phyloP scores from a whole-genome alignment of 2,113 vertebrate species.

The Hippocampus mohnikei region DNA sequence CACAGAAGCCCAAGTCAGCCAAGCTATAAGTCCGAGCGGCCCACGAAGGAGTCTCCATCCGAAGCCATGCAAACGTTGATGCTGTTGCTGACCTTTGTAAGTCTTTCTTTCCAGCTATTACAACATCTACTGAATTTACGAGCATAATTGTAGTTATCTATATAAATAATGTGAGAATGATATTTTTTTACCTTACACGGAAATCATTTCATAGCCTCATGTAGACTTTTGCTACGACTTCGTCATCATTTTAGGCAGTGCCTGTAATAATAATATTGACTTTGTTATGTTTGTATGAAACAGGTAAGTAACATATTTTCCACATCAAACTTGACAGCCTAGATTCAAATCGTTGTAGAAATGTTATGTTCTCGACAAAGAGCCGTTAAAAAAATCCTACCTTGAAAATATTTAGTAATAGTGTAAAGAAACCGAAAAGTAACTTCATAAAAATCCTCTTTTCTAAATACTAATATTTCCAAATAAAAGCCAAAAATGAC shows the following conservation, averaged over 20 bases:
- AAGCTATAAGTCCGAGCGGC: slow-evolving; percentile 14
- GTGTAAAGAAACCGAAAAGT: too few relatives aligned
- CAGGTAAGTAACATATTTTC: too few relatives aligned
- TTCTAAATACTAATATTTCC: too few relatives aligned
- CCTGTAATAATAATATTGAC: background rate
- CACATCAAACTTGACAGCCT: too few relatives aligned
- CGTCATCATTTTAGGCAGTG: background rate
- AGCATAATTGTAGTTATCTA: background rate
- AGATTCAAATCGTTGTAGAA: too few relatives aligned
- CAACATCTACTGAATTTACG: background rate
- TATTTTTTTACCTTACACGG: background rate
- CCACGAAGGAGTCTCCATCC: background rate
- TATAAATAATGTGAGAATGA: background rate
- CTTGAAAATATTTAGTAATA: too few relatives aligned
- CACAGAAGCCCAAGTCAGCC: background rate
- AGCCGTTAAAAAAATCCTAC: too few relatives aligned
- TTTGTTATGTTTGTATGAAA: too few relatives aligned
- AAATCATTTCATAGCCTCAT: background rate
- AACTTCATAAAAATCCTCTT: too few relatives aligned
- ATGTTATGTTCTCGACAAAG: too few relatives aligned
- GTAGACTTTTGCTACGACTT: background rate
- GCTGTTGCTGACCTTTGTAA: slow-evolving; percentile 65
- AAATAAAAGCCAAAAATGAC: too few relatives aligned
- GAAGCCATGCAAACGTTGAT: slow-evolving; percentile 56
- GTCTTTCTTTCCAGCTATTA: slow-evolving; percentile 28